Base-by-base conservation (phyloP, 2,113 vertebrate genomes). In the Pollachius pollachius region DNA sequence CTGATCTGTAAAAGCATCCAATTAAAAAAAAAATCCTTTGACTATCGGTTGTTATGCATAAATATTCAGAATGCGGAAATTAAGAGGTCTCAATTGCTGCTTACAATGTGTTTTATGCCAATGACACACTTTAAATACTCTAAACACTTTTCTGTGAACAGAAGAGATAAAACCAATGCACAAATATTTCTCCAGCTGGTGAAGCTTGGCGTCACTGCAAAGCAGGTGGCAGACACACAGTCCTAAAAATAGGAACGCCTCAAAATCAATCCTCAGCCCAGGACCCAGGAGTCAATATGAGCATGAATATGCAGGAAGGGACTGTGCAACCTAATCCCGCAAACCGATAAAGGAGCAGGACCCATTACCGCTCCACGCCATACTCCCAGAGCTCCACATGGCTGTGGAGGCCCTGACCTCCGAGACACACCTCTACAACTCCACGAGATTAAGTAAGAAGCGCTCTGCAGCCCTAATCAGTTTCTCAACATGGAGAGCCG, bases 331-430 rank as follows among this genome's bases (percentile, higher is more conserved):
- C 27, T 68, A 41, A 19, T 61, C 67, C 30, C 59, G 56, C 23
- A 13, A 58, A 59, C 67, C 57, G 13, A 61, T 61, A 59, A 16
- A 18, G 9, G 13, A 25, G 18, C 11, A 12, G 41, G n/a, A 68
- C 59, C 57, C 67, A 68, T 61, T 48, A 58, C 30, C 67, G 15
- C 56, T 68, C 41, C 67, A 68, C 17, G 59, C 18, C n/a, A 60
- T 37, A 60, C 57, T 16, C 30, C 12, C 17, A 60, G 30, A 17
- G 58, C 67, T 15, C 30, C 5, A 16, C 15, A 19, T 9, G 52
- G 25, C 52, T 67, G 25, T 13, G 18, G 17, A 18, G 16, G 54
- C 25, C 54, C 21, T 34, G 66, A 67, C 25, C 25, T 52, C 54
- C 5, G 12, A 63, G 12, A 58, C 54, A 41, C 56, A 25, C 52